Evolutionary conservation across 2,888 invertebrate genomes (phyloP), one percentile per base, ranked within the genome.

Genomic region (Drosophila suboccidentalis): DNA sequence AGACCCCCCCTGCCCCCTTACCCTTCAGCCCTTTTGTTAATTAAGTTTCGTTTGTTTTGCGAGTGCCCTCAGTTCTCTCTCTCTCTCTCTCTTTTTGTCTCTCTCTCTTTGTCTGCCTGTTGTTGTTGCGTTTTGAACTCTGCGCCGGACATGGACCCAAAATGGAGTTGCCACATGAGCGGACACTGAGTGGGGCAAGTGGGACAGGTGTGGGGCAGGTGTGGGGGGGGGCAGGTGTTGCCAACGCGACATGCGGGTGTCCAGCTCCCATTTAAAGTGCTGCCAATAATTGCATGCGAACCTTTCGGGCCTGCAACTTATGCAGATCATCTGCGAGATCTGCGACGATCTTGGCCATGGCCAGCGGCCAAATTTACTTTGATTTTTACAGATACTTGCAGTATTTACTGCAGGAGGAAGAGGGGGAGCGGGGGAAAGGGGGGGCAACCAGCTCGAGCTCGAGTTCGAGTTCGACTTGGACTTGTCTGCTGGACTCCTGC

Each of bases 21-120:
- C 38, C 36, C 15, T 39, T 8, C 2, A 58, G 69, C 72, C 80
- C 83, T 86, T 88, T 88, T 90, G 88, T 88, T 88, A 88, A 88
- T 88, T 88, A 88, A 88, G 90, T 90, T 90, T 90, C 87, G 89
- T 90, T 88, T 89, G 88, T 90, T 90, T 87, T 90, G 81, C 65
- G 61, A 71, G 67, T 70, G 69, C 77, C 54, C 75, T 66, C 54
- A 60, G 77, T 71, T 65, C 68, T 71, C 59, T 22, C 15, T 55
- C 2, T 41, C 53, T 34, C 13, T 19, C 41, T 13, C 29, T 17
- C 17, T 32, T 39, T 26, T 19, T 39, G 3, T 38, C 29, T 6
- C 26, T 3, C 26, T 53, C 32, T 13, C 41, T 17, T 3, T 34
- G 10, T 32, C 9, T 34, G 29, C 29, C 22, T 63, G 64, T 57